Conservation (phyloP, 2,113 vertebrate genomes). For the Muntiacus muntjak region DNA sequence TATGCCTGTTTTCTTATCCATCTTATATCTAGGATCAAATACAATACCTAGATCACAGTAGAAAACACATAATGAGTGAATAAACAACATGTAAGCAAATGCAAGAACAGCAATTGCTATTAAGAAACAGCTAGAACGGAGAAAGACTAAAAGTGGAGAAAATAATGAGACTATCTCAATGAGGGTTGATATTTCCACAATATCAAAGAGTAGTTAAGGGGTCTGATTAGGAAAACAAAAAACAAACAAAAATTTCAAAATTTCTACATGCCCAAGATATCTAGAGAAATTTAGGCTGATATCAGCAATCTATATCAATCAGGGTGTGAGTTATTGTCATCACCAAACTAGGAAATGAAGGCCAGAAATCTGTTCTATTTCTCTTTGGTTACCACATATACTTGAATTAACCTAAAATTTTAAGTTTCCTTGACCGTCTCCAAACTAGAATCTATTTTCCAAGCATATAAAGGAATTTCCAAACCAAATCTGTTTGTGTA, state of each 20-base stretch:
- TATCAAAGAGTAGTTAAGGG: neutral
- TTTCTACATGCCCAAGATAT: neutral
- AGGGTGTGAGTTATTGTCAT: neutral
- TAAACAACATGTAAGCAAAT: neutral
- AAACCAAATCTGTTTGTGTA: neutral
- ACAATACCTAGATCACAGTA: neutral
- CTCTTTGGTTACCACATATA: neutral
- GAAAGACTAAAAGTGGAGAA: neutral
- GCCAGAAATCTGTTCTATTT: neutral
- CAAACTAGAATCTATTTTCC: neutral
- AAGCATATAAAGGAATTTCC: neutral
- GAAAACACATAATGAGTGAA: neutral
- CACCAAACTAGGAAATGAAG: neutral
- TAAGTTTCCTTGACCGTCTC: neutral
- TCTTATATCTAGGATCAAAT: neutral
- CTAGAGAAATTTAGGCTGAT: neutral
- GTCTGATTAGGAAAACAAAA: neutral
- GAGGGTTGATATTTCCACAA: neutral
- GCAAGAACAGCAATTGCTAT: neutral
- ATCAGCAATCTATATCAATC: neutral
- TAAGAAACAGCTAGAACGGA: neutral
- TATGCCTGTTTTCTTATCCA: neutral
- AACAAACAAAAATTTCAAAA: neutral
- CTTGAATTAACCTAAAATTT: neutral
- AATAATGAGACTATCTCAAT: neutral